Percentiles rank a stretch among this genome's conserved stretches.
phyloP scores from a whole-genome alignment of 2,888 invertebrate genomes.

The Falcaria lacertinaria region DNA sequence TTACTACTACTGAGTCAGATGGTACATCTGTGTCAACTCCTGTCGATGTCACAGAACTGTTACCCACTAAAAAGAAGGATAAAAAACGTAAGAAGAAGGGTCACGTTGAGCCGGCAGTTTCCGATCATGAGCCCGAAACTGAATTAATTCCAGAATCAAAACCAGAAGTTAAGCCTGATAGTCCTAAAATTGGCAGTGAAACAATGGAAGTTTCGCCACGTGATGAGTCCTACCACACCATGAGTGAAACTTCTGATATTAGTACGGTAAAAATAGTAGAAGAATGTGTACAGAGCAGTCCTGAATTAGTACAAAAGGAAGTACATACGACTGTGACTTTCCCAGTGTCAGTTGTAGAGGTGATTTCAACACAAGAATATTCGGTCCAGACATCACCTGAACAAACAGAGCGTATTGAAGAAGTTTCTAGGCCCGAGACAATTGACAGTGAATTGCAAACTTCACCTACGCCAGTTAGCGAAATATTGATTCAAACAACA shows the following conservation, averaged over 20 bases:
- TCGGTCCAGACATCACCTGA: conserved; percentile 81
- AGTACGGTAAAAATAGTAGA: conserved; percentile 83
- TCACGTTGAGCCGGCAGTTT: conserved; percentile 38
- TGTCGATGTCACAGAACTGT: conserved; percentile 40
- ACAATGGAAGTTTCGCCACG: conserved; percentile 72
- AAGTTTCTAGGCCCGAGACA: conserved; percentile 44
- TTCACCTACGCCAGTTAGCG: conserved; percentile 68
- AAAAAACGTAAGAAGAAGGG: conserved; percentile 76
- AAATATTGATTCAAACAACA: conserved; percentile 82
- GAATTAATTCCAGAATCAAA: conserved; percentile 19
- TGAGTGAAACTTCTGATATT: conserved; percentile 79
- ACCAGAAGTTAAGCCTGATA: conserved; percentile 47
- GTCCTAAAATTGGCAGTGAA: conserved; percentile 72
- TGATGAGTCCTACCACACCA: conserved; percentile 80
- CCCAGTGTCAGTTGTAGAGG: conserved; percentile 80
- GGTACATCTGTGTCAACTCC: conserved; percentile 49
- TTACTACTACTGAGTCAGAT: conserved; percentile 60
- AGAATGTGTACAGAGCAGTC: conserved; percentile 79
- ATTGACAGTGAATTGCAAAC: conserved; percentile 73
- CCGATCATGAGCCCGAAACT: conserved; percentile 20
- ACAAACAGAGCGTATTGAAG: conserved; percentile 53
- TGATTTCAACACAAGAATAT: conserved; percentile 77
- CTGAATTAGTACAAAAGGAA: conserved; percentile 61
- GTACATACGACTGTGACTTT: conserved; percentile 77
- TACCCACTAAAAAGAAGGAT: conserved; percentile 47